Conservation (phyloP, 2,888 invertebrate genomes). For the Cosmia trapezina region DNA sequence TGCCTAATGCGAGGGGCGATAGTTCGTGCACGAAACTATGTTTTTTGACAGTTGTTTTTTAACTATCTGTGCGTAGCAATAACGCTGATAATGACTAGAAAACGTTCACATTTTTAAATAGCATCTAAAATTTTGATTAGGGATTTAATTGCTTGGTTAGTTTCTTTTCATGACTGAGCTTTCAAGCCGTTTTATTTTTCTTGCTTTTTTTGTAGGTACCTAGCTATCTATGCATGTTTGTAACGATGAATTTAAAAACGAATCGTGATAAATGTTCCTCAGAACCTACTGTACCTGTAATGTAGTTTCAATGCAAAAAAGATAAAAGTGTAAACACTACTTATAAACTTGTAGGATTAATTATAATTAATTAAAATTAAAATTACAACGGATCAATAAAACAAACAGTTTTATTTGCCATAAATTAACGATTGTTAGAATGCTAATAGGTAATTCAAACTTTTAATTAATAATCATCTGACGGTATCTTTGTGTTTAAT, state of each 20-base stretch:
- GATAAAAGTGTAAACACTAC: too few species aligned
- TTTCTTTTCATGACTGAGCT: neutral
- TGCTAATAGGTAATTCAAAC: conserved; percentile 42
- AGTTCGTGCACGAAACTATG: conserved; percentile 65
- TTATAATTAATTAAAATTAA: neutral
- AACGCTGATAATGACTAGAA: neutral
- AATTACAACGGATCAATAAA: conserved; percentile 18
- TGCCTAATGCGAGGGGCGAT: conserved; percentile 71
- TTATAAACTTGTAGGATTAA: neutral
- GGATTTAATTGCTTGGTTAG: neutral
- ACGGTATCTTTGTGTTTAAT: conserved; percentile 31
- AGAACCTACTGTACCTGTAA: too few species aligned
- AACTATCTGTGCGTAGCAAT: conserved; percentile 18
- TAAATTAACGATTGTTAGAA: conserved; percentile 43
- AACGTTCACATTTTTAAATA: neutral
- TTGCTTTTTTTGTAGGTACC: too few species aligned
- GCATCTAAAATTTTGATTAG: neutral
- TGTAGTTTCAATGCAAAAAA: too few species aligned
- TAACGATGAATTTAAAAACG: too few species aligned
- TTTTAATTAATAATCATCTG: conserved; percentile 38
- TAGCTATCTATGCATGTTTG: too few species aligned
- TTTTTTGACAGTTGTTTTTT: conserved; percentile 52
- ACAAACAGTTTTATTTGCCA: conserved; percentile 43
- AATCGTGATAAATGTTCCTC: too few species aligned
- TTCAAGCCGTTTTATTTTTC: neutral